Conservation (phyloP, 64 coral and sea anemone species). For the Pachyseris speciosa region DNA sequence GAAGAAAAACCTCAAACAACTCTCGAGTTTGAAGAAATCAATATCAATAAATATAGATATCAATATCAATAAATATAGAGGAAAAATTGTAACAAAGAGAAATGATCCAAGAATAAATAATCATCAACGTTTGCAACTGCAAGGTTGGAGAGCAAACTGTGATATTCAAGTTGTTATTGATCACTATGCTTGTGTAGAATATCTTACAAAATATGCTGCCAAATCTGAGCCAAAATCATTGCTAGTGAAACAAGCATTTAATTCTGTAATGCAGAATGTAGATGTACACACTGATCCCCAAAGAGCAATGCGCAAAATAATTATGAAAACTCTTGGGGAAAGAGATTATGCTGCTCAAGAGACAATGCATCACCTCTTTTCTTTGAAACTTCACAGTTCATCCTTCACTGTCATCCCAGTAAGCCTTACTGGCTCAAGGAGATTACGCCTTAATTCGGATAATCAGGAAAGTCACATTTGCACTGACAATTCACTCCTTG, state of each 20-base stretch:
- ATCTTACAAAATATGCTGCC: not conserved
- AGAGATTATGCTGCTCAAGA: constrained; percentile 43
- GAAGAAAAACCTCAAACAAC: constrained; percentile 23
- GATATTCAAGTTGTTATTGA: constrained; percentile 54
- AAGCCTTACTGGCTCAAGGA: constrained; percentile 35
- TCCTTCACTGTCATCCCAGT: constrained; percentile 36
- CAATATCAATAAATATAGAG: constrained; percentile 55
- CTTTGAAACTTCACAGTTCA: constrained; percentile 30
- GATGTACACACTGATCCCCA: constrained; percentile 2
- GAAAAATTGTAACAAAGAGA: constrained; percentile 58
- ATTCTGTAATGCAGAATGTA: not conserved
- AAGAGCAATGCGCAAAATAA: constrained; percentile 20
- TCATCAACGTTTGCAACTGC: constrained; percentile 38
- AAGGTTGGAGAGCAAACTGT: constrained; percentile 55
- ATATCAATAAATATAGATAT: constrained; percentile 51
- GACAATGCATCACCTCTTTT: constrained; percentile 44
- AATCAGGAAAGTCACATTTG: not conserved
- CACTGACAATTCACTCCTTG: constrained; percentile 27
- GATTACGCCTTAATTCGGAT: not conserved
- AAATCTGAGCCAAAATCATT: not conserved
- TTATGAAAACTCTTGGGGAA: constrained; percentile 52
- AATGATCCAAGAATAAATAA: constrained; percentile 64
- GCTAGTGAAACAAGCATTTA: not conserved
- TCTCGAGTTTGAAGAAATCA: constrained; percentile 40
- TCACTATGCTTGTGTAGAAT: constrained; percentile 39